Percentiles rank a stretch among this genome's conserved stretches.
These are phyloP conservation scores for Phocoena phocoena DNA, from an alignment of 2,113 vertebrate species.

Conservation along the genomic window DNA sequence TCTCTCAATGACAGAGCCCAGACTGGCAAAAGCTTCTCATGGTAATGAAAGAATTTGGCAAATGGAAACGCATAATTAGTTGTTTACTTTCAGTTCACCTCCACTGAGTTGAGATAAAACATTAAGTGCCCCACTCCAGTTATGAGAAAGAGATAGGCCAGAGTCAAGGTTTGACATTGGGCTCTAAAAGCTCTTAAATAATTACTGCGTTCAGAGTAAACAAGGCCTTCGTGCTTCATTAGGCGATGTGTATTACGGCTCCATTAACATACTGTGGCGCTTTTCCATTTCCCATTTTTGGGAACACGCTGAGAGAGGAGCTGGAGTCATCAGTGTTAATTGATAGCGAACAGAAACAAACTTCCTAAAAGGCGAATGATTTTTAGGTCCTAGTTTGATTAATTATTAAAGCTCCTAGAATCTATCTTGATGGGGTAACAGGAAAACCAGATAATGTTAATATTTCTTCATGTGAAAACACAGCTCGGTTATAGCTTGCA, in stretches of 20 bases:
- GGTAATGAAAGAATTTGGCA: constrained; percentile 54
- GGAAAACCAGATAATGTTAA: constrained; percentile 81
- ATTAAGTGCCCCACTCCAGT: constrained; percentile 52
- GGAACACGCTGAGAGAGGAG: constrained; percentile 77
- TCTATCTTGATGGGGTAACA: constrained; percentile 80
- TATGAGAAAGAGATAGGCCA: constrained; percentile 36
- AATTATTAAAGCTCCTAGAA: constrained; percentile 82
- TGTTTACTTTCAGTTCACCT: constrained; percentile 65
- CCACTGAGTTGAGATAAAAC: constrained; percentile 34
- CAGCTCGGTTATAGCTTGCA: constrained; percentile 59
- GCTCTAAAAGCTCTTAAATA: constrained; percentile 85
- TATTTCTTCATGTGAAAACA: constrained; percentile 82
- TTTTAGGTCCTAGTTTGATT: constrained; percentile 86
- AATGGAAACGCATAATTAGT: constrained; percentile 57
- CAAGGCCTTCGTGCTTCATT: constrained; percentile 85
- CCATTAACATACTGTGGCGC: constrained; percentile 81
- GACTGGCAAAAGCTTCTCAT: not conserved
- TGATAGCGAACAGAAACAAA: constrained; percentile 84
- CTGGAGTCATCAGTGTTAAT: constrained; percentile 84
- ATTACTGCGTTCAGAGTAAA: constrained; percentile 84
- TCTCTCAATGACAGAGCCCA: not conserved
- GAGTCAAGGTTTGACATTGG: constrained; percentile 63
- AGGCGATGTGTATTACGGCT: constrained; percentile 81
- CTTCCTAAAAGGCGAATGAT: constrained; percentile 84
- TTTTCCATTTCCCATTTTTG: constrained; percentile 79